Base-by-base conservation (phyloP, 2,113 vertebrate species). In the Laticauda colubrina region DNA sequence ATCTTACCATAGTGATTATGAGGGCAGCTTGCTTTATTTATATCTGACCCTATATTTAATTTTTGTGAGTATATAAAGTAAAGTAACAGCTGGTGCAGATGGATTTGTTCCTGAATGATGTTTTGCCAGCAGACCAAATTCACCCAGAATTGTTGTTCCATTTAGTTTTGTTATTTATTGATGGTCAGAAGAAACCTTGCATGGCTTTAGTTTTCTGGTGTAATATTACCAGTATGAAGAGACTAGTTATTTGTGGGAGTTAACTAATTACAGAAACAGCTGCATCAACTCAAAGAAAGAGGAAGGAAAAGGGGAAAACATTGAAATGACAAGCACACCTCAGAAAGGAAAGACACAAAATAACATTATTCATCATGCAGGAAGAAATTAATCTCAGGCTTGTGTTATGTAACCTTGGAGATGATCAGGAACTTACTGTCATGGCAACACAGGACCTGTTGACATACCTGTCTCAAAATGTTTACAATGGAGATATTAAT, bases 381-480 rank as follows among this genome's bases (percentile, higher is more conserved):
- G 21, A 61, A 90, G 43, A 85, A 64, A 53, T 85, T 81, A 34
- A 45, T 56, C 29, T 86, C 75, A 61, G 85, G 88, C 26, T 85
- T 90, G 56, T 64, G 88, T 87, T 86, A 87, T 26, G n/a, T 61
- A 90, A 93, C 69, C 55, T 53, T 90, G 75, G 92, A 93, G 92
- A 89, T 86, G 55, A 90, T 56, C 21, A 61, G 45, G 34, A 24
- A 75, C 59, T 34, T 48, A 93, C 12, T 86, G 92, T 54, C 92
- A 90, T 90, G 92, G 92, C 88, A 93, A 93, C 75, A 86, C 85
- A 48, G 56, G 34, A 93, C 75, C 56, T 89, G 48, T 89, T 90
- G 85, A 86, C 55, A 90, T 93, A 61, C 56, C 56, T 93, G 89
- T 90, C 75, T 93, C 91, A 89, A 61, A 85, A 34, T 61, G 55